Conservation (phyloP, 1,140 invertebrate species). For the Drosophila kohkoa region DNA sequence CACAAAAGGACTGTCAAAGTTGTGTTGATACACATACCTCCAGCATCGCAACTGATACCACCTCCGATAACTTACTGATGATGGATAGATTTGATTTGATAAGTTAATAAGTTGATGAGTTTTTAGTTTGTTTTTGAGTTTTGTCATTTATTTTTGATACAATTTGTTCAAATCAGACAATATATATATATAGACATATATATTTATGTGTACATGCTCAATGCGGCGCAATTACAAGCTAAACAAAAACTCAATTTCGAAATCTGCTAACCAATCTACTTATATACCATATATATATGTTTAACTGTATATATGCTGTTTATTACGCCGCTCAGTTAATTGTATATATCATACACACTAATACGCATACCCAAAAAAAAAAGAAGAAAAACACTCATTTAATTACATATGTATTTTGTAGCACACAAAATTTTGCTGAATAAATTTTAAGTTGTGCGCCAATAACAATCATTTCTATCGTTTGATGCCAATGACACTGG, state of each 20-base stretch:
- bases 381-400: slow-evolving; percentile 34
- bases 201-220: slow-evolving; percentile 58
- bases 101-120: slow-evolving; percentile 47
- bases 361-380: slow-evolving; percentile 14
- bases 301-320: slow-evolving; percentile 38
- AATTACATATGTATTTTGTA: slow-evolving; percentile 47
- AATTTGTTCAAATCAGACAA: slow-evolving; percentile 75
- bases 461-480: slow-evolving; percentile 5
- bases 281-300: slow-evolving; percentile 15
- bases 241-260: slow-evolving; percentile 34
- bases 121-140: slow-evolving; percentile 71
- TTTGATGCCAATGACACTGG: slow-evolving; percentile 19
- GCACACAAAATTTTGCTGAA: slow-evolving; percentile 65
- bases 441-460: slow-evolving; percentile 72
- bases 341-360: slow-evolving; percentile 62
- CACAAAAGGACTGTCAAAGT: slow-evolving; percentile 17
- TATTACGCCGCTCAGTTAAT: slow-evolving; percentile 63
- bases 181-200: slow-evolving; percentile 44
- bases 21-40: slow-evolving; percentile 32
- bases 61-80: slow-evolving; percentile 51
- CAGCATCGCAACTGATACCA: slow-evolving; percentile 75
- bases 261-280: slow-evolving; percentile 17
- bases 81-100: slow-evolving; percentile 25
- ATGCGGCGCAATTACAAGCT: slow-evolving; percentile 44
- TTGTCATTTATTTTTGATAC: slow-evolving; percentile 78